These are phyloP conservation scores for Drosophila multiciliata DNA, from an alignment of 2,888 invertebrate species.

Conservation along the genomic window DNA sequence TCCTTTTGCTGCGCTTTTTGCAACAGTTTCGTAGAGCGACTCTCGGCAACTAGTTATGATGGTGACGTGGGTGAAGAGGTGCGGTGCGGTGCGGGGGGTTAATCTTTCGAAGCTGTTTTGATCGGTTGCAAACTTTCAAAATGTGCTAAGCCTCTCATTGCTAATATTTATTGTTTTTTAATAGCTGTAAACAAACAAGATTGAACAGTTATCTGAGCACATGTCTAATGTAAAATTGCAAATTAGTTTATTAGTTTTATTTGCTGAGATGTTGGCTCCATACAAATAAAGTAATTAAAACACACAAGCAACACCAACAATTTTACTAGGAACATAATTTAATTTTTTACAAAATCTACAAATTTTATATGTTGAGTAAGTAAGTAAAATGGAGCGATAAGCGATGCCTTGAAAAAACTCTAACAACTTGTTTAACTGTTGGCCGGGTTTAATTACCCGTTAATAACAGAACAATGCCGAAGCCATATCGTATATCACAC, in stretches of 20 bases:
- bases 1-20: neutral
- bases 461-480: conserved; percentile 5
- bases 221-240: neutral
- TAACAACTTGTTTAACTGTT: conserved; percentile 6
- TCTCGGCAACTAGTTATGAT: conserved; percentile 23
- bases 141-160: neutral
- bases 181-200: neutral
- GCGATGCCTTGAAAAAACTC: neutral
- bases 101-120: neutral
- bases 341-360: neutral
- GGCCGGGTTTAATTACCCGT: conserved; percentile 5
- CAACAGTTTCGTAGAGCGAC: conserved; percentile 1
- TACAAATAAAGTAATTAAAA: neutral
- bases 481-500: conserved; percentile 9
- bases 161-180: neutral
- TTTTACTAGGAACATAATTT: neutral
- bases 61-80: neutral
- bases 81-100: too few species aligned
- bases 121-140: neutral
- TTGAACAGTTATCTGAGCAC: neutral
- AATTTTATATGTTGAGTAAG: neutral
- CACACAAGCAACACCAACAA: neutral
- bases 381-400: too few species aligned
- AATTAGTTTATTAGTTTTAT: neutral
- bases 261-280: neutral